A percentile compares a stretch with the other conserved stretches of the same genome.
These are phyloP conservation scores for Vulpes ferrilata DNA, from an alignment of 2,113 vertebrate species.

Conservation along the genomic window DNA sequence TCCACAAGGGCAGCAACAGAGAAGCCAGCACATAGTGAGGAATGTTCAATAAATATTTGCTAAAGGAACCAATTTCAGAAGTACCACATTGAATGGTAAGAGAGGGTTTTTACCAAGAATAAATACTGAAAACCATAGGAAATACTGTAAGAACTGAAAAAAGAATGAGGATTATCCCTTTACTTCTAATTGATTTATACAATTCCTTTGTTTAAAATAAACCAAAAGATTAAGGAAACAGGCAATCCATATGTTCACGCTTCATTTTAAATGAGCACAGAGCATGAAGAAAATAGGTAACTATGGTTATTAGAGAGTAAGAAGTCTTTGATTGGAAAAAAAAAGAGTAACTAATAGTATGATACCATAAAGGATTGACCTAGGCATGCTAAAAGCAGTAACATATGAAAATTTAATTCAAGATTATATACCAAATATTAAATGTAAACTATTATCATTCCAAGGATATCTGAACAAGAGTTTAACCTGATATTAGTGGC, in stretches of 20 bases:
- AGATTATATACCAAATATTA: not conserved
- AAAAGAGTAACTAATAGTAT: not conserved
- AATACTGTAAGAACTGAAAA: not conserved
- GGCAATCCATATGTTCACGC: not conserved
- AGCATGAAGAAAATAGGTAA: not conserved
- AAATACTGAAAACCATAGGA: not conserved
- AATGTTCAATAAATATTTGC: not conserved
- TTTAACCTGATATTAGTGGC: not conserved
- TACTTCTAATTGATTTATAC: not conserved
- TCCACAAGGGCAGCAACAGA: not conserved
- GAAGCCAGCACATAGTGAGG: not conserved
- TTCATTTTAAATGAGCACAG: conserved; percentile 17
- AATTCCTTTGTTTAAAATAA: conserved; percentile 20
- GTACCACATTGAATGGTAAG: not conserved
- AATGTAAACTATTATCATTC: not conserved
- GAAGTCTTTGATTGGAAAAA: not conserved
- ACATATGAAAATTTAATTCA: not conserved
- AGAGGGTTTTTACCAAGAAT: not conserved
- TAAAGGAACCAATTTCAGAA: not conserved
- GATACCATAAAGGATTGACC: not conserved
- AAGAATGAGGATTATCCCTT: not conserved
- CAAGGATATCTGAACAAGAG: not conserved
- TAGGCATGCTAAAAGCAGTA: not conserved
- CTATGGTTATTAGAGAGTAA: not conserved
- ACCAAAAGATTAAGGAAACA: not conserved